Conservation (phyloP, 1,140 invertebrate genomes). For the Phortica variegata region DNA sequence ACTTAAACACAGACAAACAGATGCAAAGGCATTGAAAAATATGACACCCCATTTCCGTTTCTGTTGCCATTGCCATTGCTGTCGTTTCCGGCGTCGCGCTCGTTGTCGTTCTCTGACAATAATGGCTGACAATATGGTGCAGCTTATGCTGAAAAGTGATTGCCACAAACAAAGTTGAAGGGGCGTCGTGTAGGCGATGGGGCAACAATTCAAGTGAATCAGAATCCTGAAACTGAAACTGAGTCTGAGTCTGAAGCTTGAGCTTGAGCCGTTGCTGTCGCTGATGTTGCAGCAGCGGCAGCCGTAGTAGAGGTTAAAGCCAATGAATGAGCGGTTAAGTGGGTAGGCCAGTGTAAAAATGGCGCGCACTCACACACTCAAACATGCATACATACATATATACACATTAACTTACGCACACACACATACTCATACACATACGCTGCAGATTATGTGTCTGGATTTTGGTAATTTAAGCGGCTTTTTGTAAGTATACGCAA, state of each 20-base stretch:
- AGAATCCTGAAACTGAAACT: too few relatives aligned
- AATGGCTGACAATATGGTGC: conserved; percentile 48
- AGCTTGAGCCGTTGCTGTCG: conserved; percentile 11
- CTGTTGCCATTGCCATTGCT: too few relatives aligned
- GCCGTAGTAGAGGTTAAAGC: not conserved
- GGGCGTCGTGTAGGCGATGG: too few relatives aligned
- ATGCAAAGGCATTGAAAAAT: conserved; percentile 30
- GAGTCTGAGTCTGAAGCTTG: too few relatives aligned
- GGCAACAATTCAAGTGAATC: too few relatives aligned
- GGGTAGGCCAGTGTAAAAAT: conserved; percentile 1
- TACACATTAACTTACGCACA: too few relatives aligned
- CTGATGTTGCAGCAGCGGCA: conserved; percentile 1
- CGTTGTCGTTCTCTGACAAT: conserved; percentile 43
- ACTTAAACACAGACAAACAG: conserved; percentile 7
- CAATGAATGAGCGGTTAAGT: conserved; percentile 8
- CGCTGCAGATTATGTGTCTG: conserved; percentile 37
- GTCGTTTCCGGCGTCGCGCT: too few relatives aligned
- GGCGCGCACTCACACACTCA: too few relatives aligned
- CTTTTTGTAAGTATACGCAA: conserved; percentile 26
- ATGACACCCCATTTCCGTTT: conserved; percentile 47
- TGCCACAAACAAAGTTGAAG: too few relatives aligned
- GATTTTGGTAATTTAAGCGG: conserved; percentile 47
- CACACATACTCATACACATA: too few relatives aligned
- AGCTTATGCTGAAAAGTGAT: conserved; percentile 46
- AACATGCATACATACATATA: too few relatives aligned